Evolutionary conservation across 2,888 invertebrate species (phyloP).

Genomic region (Eilema sororculum): DNA sequence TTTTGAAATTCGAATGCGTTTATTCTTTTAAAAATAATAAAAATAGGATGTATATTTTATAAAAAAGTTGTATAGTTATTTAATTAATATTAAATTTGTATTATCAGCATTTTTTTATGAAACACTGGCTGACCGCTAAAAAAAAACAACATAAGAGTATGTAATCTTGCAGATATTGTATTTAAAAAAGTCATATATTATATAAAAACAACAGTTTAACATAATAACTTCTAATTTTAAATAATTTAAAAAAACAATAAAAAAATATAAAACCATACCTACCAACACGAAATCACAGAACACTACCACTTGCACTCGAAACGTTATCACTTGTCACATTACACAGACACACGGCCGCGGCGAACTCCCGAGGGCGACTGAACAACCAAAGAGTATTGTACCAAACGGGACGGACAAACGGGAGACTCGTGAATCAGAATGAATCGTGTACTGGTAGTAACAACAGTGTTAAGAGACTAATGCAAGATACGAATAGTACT

Average conservation of each 20-base stretch:
- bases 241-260: not conserved
- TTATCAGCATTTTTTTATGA: too few relatives aligned
- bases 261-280: slow-evolving; percentile 22
- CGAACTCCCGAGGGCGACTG: slow-evolving; percentile 74
- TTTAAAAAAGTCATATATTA: too few relatives aligned
- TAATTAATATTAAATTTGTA: too few relatives aligned
- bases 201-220: too few relatives aligned
- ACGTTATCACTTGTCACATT: slow-evolving; percentile 44
- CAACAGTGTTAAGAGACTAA: slow-evolving; percentile 23
- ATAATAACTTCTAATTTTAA: not conserved
- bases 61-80: too few relatives aligned
- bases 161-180: too few relatives aligned
- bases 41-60: not conserved
- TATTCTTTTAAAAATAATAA: not conserved
- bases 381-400: slow-evolving; percentile 48
- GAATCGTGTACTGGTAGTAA: slow-evolving; percentile 46
- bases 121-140: too few relatives aligned
- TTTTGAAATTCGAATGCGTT: not conserved
- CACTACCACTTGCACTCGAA: slow-evolving; percentile 51
- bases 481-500: not conserved
- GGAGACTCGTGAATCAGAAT: slow-evolving; percentile 29
- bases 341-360: slow-evolving; percentile 58
- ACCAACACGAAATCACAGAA: slow-evolving; percentile 36
- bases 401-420: slow-evolving; percentile 39
- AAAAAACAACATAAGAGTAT: too few relatives aligned